Percentiles rank a stretch among this genome's conserved stretches.
Evolutionary conservation across 37 sponge, comb jelly and placozoan genomes (phyloP).

Genomic region (Hormiphora californensis): DNA sequence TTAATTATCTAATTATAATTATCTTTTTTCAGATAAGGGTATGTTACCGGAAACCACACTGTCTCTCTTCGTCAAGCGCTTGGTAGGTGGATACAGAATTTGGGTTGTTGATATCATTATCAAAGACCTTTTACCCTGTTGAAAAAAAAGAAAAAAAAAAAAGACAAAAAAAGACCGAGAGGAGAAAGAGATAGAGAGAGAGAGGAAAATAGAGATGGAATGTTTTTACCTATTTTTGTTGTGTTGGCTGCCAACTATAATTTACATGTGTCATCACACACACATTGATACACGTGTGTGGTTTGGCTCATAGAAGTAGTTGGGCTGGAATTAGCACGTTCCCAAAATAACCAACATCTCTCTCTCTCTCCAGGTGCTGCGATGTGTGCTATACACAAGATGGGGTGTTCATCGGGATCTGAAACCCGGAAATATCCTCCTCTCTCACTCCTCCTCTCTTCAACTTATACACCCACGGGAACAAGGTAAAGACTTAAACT

Average conservation of each 20-base stretch:
- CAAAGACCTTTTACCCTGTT: not conserved
- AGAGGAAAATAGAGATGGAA: too few relatives aligned
- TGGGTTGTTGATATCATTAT: not conserved
- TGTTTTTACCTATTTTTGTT: not conserved
- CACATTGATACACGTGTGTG: too few relatives aligned
- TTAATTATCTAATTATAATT: not conserved
- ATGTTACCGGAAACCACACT: not conserved
- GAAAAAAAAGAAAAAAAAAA: too few relatives aligned
- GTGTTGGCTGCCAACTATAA: not conserved
- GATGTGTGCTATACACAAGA: constrained; percentile 59
- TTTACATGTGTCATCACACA: too few relatives aligned
- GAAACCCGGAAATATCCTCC: constrained; percentile 89
- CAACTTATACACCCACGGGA: constrained; percentile 3
- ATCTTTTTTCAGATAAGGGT: constrained; percentile 34
- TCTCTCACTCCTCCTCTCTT: constrained; percentile 59
- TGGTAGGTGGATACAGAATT: not conserved
- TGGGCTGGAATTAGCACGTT: too few relatives aligned
- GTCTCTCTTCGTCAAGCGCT: constrained; percentile 17
- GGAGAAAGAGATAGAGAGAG: too few relatives aligned
- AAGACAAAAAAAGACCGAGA: too few relatives aligned
- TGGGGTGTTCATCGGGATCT: constrained; percentile 81
- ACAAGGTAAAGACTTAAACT: too few relatives aligned
- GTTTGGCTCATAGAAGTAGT: too few relatives aligned
- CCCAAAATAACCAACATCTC: not conserved
- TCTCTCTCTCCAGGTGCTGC: constrained; percentile 60